A percentile compares a stretch with the other conserved stretches of the same genome.
These are phyloP conservation scores for Macaria notata DNA, from an alignment of 2,888 invertebrate genomes.

Conservation along the genomic window DNA sequence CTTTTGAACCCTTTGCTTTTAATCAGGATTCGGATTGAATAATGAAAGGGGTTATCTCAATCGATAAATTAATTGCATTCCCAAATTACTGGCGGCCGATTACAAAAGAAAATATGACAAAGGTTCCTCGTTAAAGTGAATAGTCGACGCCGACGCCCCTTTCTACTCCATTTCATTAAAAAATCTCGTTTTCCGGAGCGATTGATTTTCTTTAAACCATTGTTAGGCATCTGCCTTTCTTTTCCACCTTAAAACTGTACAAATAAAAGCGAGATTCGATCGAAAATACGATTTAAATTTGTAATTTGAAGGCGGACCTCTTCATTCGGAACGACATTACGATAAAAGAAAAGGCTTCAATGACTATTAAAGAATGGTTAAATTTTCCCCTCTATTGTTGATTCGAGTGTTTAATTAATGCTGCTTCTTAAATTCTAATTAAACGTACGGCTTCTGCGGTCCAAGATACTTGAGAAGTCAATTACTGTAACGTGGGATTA, in stretches of 20 bases:
- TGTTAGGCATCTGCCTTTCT: constrained; percentile 36
- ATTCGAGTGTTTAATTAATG: constrained; percentile 31
- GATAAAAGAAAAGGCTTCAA: constrained; percentile 67
- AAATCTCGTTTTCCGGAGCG: constrained; percentile 64
- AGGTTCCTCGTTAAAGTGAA: constrained; percentile 73
- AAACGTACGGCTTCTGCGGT: constrained; percentile 18
- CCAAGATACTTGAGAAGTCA: not conserved
- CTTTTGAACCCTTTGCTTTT: constrained; percentile 2
- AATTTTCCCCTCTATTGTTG: constrained; percentile 43
- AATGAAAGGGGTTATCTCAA: constrained; percentile 37
- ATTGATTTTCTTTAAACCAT: constrained; percentile 69
- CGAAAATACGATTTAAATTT: constrained; percentile 30
- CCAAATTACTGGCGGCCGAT: constrained; percentile 52
- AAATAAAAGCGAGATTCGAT: constrained; percentile 19
- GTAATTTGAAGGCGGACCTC: constrained; percentile 50
- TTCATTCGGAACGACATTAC: constrained; percentile 67
- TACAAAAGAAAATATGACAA: constrained; percentile 77
- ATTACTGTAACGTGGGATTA: not conserved
- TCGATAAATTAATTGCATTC: constrained; percentile 59
- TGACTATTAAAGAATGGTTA: constrained; percentile 57
- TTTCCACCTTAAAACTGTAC: constrained; percentile 35
- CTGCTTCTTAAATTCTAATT: constrained; percentile 28
- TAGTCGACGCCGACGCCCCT: constrained; percentile 65
- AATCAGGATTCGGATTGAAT: constrained; percentile 19
- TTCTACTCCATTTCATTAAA: constrained; percentile 76